These are phyloP conservation scores for Spisula subtruncata DNA, from an alignment of 2,888 invertebrate species.

Conservation along the genomic window DNA sequence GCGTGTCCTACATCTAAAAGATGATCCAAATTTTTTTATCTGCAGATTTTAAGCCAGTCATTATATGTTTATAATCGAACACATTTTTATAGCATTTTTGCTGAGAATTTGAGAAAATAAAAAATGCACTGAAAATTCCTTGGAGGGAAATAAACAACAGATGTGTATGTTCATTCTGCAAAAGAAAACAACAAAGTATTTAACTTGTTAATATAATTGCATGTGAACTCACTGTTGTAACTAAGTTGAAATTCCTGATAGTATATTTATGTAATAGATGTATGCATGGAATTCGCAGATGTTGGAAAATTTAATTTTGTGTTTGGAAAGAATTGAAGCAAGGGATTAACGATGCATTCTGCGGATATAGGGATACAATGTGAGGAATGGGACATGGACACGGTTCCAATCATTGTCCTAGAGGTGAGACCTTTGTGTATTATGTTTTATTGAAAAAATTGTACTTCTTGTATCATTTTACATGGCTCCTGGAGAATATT, in stretches of 20 bases:
- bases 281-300: background rate
- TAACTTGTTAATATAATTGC: background rate
- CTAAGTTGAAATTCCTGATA: constrained; percentile 11
- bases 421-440: constrained; percentile 61
- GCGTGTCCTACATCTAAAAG: background rate
- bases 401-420: constrained; percentile 55
- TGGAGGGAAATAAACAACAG: background rate
- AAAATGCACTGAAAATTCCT: background rate
- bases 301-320: background rate
- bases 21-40: background rate
- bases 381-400: constrained; percentile 58
- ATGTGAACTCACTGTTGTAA: background rate
- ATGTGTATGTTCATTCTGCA: constrained; percentile 1
- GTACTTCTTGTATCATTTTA: too few relatives aligned
- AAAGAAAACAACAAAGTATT: background rate
- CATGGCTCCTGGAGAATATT: too few relatives aligned
- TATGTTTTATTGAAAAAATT: too few relatives aligned
- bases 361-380: constrained; percentile 59
- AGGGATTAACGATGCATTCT: background rate
- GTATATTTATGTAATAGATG: constrained; percentile 12
- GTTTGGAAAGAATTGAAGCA: background rate
- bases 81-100: background rate
- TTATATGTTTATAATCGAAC: background rate
- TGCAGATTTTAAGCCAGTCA: background rate
- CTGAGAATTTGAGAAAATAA: background rate